A percentile compares a stretch with the other conserved stretches of the same genome.
Evolutionary conservation across 2,113 vertebrate species (phyloP).

Genomic region (Gavialis gangeticus): DNA sequence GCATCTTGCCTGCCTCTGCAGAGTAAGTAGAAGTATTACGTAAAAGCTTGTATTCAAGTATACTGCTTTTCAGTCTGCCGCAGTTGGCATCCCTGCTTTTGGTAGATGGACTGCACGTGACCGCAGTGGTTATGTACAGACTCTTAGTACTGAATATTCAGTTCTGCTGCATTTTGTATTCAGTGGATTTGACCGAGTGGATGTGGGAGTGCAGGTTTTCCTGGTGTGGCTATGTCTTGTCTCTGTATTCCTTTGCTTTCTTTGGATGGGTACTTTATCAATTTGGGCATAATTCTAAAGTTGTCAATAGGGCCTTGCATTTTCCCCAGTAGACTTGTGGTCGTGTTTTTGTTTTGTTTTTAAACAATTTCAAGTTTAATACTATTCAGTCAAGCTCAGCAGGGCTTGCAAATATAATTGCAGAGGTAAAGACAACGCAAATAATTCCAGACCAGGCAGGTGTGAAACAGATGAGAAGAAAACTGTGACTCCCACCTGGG

Average conservation of each 20-base stretch:
- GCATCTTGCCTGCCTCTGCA: slow-evolving; percentile 92
- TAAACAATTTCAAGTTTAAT: background rate
- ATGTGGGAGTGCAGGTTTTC: background rate
- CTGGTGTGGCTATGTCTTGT: background rate
- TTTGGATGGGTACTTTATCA: background rate
- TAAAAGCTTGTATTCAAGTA: background rate
- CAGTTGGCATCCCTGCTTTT: background rate
- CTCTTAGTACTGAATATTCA: background rate
- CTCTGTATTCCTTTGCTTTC: background rate
- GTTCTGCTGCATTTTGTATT: background rate
- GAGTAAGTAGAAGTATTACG: slow-evolving; percentile 85
- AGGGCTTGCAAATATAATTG: background rate
- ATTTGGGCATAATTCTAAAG: background rate
- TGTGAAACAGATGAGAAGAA: background rate
- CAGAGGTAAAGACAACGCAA: background rate
- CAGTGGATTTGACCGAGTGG: background rate
- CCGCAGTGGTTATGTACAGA: background rate
- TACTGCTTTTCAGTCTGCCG: background rate
- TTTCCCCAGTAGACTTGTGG: background rate
- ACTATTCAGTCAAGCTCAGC: background rate
- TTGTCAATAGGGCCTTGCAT: background rate
- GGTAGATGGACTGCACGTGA: background rate
- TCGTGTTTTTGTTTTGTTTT: background rate
- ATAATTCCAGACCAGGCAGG: background rate
- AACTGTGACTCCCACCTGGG: background rate